Conservation (phyloP, 2,888 invertebrate genomes). For the Drosophila mulleri region DNA sequence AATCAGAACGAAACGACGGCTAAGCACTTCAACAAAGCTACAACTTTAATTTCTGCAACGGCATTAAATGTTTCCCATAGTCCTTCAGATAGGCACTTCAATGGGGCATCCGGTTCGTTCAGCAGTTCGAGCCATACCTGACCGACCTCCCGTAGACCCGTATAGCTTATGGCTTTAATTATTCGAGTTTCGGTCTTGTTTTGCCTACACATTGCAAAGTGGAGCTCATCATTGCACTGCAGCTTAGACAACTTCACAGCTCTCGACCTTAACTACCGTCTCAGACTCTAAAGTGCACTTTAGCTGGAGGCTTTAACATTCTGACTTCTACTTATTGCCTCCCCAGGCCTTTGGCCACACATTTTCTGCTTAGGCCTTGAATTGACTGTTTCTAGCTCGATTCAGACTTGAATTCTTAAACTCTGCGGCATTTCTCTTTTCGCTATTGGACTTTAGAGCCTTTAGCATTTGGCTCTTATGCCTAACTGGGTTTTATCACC, state of each 20-base stretch:
- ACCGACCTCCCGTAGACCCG: background rate
- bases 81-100: background rate
- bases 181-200: background rate
- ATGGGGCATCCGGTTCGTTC: background rate
- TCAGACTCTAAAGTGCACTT: slow-evolving; percentile 1
- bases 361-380: background rate
- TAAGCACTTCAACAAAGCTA: slow-evolving; percentile 7
- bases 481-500: background rate
- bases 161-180: background rate
- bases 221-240: background rate
- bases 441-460: background rate
- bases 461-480: background rate
- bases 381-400: background rate
- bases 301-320: slow-evolving; percentile 1
- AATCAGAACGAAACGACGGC: background rate
- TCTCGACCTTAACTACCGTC: background rate
- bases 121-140: background rate
- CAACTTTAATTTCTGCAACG: background rate
- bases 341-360: background rate
- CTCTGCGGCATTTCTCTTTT: too few species aligned
- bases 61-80: background rate
- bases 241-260: background rate
- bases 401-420: background rate
- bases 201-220: background rate
- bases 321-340: background rate